Evolutionary conservation across 2,888 invertebrate genomes (phyloP).

Genomic region (Cyaniris semiargus): DNA sequence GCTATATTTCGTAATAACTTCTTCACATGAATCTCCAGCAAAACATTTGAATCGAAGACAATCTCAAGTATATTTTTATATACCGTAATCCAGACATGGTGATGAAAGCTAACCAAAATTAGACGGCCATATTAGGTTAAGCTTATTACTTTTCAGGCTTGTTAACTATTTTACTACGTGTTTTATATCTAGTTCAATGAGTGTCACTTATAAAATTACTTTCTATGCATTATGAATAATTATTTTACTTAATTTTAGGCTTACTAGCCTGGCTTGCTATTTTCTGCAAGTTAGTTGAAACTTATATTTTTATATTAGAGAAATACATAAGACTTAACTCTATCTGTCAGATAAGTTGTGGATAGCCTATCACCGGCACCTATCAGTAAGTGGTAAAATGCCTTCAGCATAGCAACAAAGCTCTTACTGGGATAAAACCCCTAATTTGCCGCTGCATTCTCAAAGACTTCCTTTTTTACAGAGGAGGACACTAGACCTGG

Average conservation of each 20-base stretch:
- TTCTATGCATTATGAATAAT: no score
- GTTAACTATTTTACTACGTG: background rate
- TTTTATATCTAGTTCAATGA: no score
- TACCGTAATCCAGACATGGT: background rate
- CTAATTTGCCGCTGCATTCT: background rate
- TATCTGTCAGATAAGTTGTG: background rate
- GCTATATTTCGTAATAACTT: background rate
- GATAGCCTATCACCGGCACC: no score
- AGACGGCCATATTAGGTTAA: background rate
- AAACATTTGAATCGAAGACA: background rate
- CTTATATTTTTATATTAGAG: no score
- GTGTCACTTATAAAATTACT: no score
- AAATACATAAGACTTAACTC: no score
- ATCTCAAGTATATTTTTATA: background rate
- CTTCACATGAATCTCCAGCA: background rate
- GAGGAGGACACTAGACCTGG: constrained; percentile 79
- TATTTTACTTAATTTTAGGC: no score
- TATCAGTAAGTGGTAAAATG: no score
- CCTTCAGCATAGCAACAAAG: no score
- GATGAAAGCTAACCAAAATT: background rate
- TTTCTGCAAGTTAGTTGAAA: no score
- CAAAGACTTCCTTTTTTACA: constrained; percentile 48
- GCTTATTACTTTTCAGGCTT: background rate
- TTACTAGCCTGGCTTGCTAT: no score
- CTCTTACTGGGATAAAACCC: no score